A percentile compares a stretch with the other conserved stretches of the same genome.
Conservation (phyloP, 2,113 vertebrate species). For the Sander lucioperca region DNA sequence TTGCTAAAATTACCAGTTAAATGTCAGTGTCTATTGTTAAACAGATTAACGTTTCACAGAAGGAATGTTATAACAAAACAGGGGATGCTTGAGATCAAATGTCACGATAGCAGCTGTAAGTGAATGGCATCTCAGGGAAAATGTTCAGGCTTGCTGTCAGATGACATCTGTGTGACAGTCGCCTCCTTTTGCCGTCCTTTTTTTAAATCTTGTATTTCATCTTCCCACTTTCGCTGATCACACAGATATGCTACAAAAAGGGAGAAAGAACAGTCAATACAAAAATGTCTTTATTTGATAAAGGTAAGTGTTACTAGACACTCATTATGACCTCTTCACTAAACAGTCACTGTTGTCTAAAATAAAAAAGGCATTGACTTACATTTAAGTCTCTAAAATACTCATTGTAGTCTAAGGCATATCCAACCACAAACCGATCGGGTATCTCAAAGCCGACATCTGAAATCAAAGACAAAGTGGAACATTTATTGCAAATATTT, state of each 20-base stretch:
- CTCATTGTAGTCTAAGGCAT: constrained; percentile 97
- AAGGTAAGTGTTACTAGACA: background rate
- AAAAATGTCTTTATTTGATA: constrained; percentile 6
- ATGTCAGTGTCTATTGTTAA: constrained; percentile 31
- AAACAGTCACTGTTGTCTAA: constrained; percentile 2
- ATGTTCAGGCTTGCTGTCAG: constrained; percentile 40
- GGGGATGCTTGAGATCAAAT: constrained; percentile 47
- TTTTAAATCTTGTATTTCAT: constrained; percentile 89
- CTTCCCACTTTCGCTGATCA: constrained; percentile 93
- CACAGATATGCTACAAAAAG: constrained; percentile 89
- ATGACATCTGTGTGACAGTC: constrained; percentile 44
- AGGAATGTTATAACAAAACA: constrained; percentile 52
- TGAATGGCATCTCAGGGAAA: constrained; percentile 42
- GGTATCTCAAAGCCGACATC: constrained; percentile 97
- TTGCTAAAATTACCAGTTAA: constrained; percentile 21
- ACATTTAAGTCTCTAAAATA: constrained; percentile 95
- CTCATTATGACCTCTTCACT: background rate
- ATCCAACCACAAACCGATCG: constrained; percentile 93
- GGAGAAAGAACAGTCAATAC: background rate
- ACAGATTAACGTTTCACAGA: constrained; percentile 17
- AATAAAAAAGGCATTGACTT: constrained; percentile 76
- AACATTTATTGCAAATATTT: constrained; percentile 21
- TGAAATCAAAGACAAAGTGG: constrained; percentile 71
- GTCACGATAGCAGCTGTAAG: constrained; percentile 58
- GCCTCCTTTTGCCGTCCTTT: constrained; percentile 16